Percentiles rank a stretch among this genome's conserved stretches.
These are phyloP conservation scores for Coremacera marginata DNA, from an alignment of 2,888 invertebrate genomes.

Conservation along the genomic window DNA sequence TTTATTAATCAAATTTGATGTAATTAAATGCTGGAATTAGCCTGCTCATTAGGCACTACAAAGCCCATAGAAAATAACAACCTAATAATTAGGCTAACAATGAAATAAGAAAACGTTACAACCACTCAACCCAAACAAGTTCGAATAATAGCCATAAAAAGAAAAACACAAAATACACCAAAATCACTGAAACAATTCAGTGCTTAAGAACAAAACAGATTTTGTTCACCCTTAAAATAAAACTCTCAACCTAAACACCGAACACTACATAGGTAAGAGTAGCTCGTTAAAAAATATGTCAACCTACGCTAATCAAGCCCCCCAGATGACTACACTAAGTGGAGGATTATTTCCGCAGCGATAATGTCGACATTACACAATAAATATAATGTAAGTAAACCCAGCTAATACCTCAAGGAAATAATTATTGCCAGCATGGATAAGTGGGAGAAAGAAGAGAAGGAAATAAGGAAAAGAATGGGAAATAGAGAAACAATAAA, in stretches of 20 bases:
- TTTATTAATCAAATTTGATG: no score
- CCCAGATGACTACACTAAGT: constrained; percentile 5
- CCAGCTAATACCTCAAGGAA: constrained; percentile 9
- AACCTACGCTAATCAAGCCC: constrained; percentile 18
- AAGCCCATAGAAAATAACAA: no score
- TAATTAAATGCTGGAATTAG: no score
- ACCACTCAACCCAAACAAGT: no score
- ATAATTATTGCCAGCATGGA: constrained; percentile 1
- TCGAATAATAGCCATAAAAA: neutral
- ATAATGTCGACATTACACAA: neutral
- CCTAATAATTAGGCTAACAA: no score
- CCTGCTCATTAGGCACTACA: no score
- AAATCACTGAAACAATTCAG: no score
- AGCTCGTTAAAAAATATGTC: constrained; percentile 27
- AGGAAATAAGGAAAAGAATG: neutral
- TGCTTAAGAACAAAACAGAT: no score
- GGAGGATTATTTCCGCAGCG: neutral
- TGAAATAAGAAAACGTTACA: no score
- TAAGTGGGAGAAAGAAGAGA: neutral
- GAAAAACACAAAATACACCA: neutral
- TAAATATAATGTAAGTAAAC: neutral
- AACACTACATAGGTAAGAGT: neutral
- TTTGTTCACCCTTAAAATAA: no score
- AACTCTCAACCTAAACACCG: no score
- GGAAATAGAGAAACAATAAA: neutral